Evolutionary conservation across 2,888 invertebrate genomes (phyloP), one percentile per base, ranked within the genome.

Genomic region (Andrena praecox): DNA sequence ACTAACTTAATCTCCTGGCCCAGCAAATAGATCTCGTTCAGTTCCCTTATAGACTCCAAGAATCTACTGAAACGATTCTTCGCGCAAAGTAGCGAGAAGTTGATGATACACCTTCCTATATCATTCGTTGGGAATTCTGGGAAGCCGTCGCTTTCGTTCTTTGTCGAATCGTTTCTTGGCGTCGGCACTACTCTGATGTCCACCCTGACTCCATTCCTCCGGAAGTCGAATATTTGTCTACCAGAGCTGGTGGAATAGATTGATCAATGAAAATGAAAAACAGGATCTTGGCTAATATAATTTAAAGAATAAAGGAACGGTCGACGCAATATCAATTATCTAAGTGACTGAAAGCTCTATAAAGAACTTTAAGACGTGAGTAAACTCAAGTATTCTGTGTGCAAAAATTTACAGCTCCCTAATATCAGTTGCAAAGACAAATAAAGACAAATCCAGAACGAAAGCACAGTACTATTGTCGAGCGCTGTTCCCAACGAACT

Each of bases 61-160:
- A 95, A 96, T 63, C 95, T 89, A 8, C 95, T 92, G 2, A 96
- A 94, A 88, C 95, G 95, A 82, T 94, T 95, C 90, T 95, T 96
- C 31, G 96, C 93, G 89, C 96, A 96, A 33, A 93, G 91, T 77
- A 95, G 95, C 0, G 96, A 96, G 1, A 96, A 90, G 87, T 95
- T 94, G 33, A 95, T 74, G 62, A 96, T 93, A 89, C 96, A 96
- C 83, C 56, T 80, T 59, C 92, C 90, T 24, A 94, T 84, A n/a
- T 94, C 93, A 12, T 77, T 95, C 94, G 56, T 94, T 80, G 93
- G 96, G 95, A 85, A 96, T 94, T 90, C 95, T 94, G 91, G 95
- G 92, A 87, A 96, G 93, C 50, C 94, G 94, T 93, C 74, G 60
- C 56, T 42, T 93, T 93, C 71, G 59, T 59, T 27, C 29, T 29